phyloP scores from a whole-genome alignment of 2,888 invertebrate genomes.

The Melanophora roralis region DNA sequence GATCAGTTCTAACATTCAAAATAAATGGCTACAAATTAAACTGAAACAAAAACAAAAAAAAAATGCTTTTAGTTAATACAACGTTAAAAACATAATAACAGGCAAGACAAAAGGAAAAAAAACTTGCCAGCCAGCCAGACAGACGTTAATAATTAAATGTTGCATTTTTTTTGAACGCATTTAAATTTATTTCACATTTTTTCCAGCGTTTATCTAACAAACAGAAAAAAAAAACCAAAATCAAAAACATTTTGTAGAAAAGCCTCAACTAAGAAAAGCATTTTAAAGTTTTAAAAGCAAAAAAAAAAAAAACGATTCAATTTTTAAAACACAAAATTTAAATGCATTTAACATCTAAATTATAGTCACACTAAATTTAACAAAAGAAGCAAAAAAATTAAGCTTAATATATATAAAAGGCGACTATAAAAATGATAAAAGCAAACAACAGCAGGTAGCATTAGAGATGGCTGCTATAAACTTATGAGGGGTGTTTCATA shows the following conservation, averaged over 20 bases:
- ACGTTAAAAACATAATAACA: slow-evolving; percentile 51
- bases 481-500: slow-evolving; percentile 33
- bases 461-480: slow-evolving; percentile 31
- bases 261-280: slow-evolving; percentile 15
- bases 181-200: slow-evolving; percentile 41
- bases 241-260: slow-evolving; percentile 46
- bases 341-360: slow-evolving; percentile 62
- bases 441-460: slow-evolving; percentile 54
- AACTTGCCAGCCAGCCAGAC: slow-evolving; percentile 20
- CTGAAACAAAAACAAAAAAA: background rate
- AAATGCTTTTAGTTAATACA: slow-evolving; percentile 1
- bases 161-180: slow-evolving; percentile 27
- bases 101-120: slow-evolving; percentile 1
- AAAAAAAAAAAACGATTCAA: slow-evolving; percentile 20
- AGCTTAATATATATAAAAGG: slow-evolving; percentile 24
- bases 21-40: background rate
- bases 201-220: slow-evolving; percentile 30
- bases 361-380: slow-evolving; percentile 56
- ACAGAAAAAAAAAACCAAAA: background rate
- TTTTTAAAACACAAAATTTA: slow-evolving; percentile 37
- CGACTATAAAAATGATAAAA: slow-evolving; percentile 23
- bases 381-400: background rate
- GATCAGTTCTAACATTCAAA: slow-evolving; percentile 9
- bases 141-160: slow-evolving; percentile 54
- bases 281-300: slow-evolving; percentile 30